Evolutionary conservation across 2,113 vertebrate species (phyloP).

Genomic region (Natator depressus): DNA sequence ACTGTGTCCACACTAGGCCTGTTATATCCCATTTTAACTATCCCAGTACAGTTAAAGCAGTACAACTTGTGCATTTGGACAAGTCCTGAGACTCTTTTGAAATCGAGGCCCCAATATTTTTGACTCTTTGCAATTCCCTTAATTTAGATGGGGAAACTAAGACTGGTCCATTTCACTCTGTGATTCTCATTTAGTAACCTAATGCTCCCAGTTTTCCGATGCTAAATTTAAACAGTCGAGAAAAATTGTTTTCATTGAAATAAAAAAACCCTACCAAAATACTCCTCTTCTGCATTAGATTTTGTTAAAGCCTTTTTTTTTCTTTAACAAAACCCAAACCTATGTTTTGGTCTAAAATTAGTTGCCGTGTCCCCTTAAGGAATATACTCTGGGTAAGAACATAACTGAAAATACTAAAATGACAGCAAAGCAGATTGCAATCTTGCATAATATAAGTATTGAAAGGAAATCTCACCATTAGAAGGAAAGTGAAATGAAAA

Average conservation of each 20-base stretch:
- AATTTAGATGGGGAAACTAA: not conserved
- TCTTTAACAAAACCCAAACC: accelerated
- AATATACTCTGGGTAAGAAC: not conserved
- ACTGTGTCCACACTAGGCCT: not conserved
- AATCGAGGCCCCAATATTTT: not conserved
- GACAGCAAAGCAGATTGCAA: accelerated
- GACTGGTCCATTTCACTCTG: accelerated
- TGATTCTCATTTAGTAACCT: not conserved
- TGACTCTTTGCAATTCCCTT: not conserved
- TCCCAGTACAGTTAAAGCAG: not conserved
- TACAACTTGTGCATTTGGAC: not conserved
- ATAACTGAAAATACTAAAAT: accelerated
- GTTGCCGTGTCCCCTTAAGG: not conserved
- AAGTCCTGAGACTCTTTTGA: not conserved
- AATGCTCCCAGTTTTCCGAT: not conserved
- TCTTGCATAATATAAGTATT: not conserved
- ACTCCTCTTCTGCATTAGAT: not conserved
- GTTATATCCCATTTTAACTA: not conserved
- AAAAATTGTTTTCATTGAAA: not conserved
- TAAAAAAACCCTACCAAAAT: accelerated
- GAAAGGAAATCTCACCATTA: accelerated
- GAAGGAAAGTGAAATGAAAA: not conserved
- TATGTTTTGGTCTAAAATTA: not conserved
- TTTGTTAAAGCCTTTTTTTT: not conserved
- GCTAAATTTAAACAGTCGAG: not conserved